Evolutionary conservation across 2,888 invertebrate genomes (phyloP).

Genomic region (Anagyrus pseudococci): DNA sequence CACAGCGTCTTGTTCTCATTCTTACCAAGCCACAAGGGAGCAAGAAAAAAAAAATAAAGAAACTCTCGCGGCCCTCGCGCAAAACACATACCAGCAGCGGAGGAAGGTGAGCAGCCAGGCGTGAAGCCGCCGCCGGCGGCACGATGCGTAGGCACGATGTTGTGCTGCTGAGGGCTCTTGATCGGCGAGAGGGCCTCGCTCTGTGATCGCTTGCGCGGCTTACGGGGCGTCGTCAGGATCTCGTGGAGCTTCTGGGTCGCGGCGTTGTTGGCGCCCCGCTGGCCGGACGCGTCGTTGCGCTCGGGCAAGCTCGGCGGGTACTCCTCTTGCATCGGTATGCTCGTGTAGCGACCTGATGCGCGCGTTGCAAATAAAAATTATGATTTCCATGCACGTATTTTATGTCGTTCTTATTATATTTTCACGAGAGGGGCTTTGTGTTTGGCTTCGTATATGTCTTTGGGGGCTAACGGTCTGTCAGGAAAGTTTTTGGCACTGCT

Average conservation of each 20-base stretch:
- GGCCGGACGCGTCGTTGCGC: constrained; percentile 50
- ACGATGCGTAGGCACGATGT: constrained; percentile 7
- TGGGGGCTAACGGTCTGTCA: too few species aligned
- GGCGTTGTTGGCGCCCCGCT: constrained; percentile 61
- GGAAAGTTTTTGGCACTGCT: too few species aligned
- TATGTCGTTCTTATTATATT: too few species aligned
- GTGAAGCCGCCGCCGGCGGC: constrained; percentile 50
- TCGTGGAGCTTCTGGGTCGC: constrained; percentile 82
- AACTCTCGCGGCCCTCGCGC: background rate
- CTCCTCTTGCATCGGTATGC: constrained; percentile 55
- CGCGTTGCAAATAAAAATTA: too few species aligned
- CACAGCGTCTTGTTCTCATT: too few species aligned
- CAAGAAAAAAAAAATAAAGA: background rate
- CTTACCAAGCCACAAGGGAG: too few species aligned
- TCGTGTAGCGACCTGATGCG: constrained; percentile 56
- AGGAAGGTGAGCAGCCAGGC: constrained; percentile 52
- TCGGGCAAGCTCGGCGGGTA: constrained; percentile 58
- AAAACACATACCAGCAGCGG: constrained; percentile 8
- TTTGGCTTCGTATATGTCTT: too few species aligned
- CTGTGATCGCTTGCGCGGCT: constrained; percentile 57
- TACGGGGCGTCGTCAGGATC: constrained; percentile 75
- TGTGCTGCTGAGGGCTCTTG: constrained; percentile 20
- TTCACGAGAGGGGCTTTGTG: too few species aligned
- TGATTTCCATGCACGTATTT: too few species aligned
- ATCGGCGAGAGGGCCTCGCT: constrained; percentile 21